Percentiles rank a stretch among this genome's conserved stretches.
Evolutionary conservation across 2,797 vertebrate species (phyloP).

Genomic region (Brotula barbata): DNA sequence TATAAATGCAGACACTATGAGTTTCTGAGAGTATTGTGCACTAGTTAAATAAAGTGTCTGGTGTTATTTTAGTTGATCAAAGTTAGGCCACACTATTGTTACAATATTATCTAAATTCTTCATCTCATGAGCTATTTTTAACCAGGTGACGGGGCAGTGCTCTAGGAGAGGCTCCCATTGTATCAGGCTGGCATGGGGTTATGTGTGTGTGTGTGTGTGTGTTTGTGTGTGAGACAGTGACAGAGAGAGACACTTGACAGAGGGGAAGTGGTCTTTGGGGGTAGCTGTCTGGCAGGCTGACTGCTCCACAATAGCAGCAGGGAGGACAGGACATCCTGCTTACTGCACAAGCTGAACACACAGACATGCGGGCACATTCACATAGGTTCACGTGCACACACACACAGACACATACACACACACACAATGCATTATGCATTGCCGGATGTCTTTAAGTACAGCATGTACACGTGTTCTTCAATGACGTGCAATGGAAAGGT

Average conservation of each 20-base stretch:
- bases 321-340: constrained; percentile 78
- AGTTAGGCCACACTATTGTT: constrained; percentile 62
- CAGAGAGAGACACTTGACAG: constrained; percentile 58
- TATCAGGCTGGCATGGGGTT: constrained; percentile 63
- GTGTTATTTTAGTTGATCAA: constrained; percentile 61
- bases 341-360: constrained; percentile 41
- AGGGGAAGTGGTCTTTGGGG: constrained; percentile 67
- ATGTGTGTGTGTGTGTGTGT: constrained; percentile 22
- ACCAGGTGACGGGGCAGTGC: constrained; percentile 58
- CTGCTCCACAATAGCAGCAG: constrained; percentile 68
- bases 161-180: constrained; percentile 66
- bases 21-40: too few relatives aligned
- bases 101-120: constrained; percentile 46
- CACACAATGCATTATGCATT: constrained; percentile 4
- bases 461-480: constrained; percentile 2
- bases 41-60: too few relatives aligned
- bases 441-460: constrained; percentile 25
- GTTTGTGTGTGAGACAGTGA: constrained; percentile 8
- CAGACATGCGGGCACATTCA: constrained; percentile 8
- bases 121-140: constrained; percentile 67
- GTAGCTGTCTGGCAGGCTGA: constrained; percentile 65
- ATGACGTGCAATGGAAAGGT: too few relatives aligned
- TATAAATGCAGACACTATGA: too few relatives aligned
- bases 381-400: constrained; percentile 16
- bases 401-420: constrained; percentile 2